A percentile compares a stretch with the other conserved stretches of the same genome.
phyloP scores from a whole-genome alignment of 2,113 vertebrate genomes.

The Hippolais icterina region DNA sequence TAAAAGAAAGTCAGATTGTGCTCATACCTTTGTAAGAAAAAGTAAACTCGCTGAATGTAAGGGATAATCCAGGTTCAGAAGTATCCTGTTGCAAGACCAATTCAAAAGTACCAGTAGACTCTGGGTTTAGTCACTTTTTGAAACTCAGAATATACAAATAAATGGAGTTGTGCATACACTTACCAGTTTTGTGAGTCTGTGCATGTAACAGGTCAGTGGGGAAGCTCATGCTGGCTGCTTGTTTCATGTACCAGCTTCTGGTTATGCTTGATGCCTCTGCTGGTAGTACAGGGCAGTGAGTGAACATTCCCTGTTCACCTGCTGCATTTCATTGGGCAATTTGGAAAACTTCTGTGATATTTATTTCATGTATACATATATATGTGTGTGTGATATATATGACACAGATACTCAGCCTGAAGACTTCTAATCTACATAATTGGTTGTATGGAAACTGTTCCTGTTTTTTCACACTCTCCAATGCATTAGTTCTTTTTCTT shows the following conservation, averaged over 20 bases:
- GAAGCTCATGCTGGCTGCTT: neutral
- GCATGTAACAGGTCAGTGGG: too few species aligned
- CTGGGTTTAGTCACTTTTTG: neutral
- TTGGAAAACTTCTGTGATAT: neutral
- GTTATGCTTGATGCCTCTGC: neutral
- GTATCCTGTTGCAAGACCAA: neutral
- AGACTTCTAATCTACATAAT: neutral
- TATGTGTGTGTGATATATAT: neutral
- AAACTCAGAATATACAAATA: neutral
- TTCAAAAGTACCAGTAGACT: neutral
- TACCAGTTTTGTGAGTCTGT: neutral
- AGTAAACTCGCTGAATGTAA: accelerated
- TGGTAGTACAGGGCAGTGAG: neutral
- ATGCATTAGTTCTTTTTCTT: neutral
- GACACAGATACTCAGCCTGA: neutral
- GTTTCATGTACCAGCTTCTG: neutral
- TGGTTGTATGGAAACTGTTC: neutral
- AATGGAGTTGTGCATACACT: neutral
- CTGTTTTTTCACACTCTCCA: neutral
- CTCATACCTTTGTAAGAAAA: neutral
- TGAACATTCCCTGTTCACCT: neutral
- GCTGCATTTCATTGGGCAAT: neutral
- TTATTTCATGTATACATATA: neutral
- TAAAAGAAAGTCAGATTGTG: neutral
- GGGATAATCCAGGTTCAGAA: neutral